These are phyloP conservation scores for Ditula angustiorana DNA, from an alignment of 2,888 invertebrate genomes.

Conservation along the genomic window DNA sequence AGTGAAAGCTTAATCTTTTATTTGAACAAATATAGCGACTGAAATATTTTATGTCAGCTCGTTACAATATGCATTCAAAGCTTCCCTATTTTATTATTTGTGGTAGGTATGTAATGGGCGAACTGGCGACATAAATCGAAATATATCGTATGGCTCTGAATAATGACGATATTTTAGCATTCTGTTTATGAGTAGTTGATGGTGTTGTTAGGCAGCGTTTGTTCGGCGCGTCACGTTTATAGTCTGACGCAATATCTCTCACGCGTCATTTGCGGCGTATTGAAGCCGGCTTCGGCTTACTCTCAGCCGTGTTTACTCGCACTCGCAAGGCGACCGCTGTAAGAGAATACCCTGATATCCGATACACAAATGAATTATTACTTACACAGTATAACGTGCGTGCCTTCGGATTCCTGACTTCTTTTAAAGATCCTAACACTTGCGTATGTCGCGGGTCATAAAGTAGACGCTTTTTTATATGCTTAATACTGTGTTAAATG, in stretches of 20 bases:
- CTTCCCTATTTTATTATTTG: background rate
- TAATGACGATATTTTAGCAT: constrained; percentile 24
- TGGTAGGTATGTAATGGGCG: background rate
- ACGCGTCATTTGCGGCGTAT: constrained; percentile 44
- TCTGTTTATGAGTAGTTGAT: constrained; percentile 12
- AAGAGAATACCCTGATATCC: constrained; percentile 24
- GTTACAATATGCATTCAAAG: background rate
- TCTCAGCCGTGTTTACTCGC: constrained; percentile 23
- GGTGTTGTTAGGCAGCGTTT: constrained; percentile 32
- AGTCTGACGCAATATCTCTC: constrained; percentile 41
- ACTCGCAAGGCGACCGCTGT: constrained; percentile 16
- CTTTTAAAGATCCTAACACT: background rate
- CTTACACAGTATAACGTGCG: background rate
- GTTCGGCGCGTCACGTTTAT: constrained; percentile 23
- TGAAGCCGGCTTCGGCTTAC: constrained; percentile 40
- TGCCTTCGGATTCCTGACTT: background rate
- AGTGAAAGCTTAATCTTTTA: background rate
- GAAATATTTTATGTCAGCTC: background rate
- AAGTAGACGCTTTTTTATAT: too few relatives aligned
- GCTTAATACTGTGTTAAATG: too few relatives aligned
- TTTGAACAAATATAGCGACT: background rate
- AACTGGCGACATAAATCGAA: background rate
- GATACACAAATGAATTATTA: constrained; percentile 28
- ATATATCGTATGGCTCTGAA: background rate
- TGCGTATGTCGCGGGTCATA: too few relatives aligned